These are phyloP conservation scores for Adela reaumurella DNA, from an alignment of 2,888 invertebrate species.

Conservation along the genomic window DNA sequence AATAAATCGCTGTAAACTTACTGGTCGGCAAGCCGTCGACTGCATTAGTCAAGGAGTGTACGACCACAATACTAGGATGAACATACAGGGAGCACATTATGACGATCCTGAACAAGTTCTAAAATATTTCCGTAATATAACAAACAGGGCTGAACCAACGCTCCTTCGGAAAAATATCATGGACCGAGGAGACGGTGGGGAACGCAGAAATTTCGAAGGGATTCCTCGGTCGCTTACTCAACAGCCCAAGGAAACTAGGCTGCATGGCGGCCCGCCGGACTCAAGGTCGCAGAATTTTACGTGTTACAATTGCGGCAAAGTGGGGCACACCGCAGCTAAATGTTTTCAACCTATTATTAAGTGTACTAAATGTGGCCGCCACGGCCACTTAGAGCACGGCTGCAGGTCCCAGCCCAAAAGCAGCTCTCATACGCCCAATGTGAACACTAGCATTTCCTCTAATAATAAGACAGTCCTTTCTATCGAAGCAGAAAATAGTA, in stretches of 20 bases:
- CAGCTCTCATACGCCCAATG: no score
- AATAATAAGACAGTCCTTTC: no score
- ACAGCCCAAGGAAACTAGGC: background rate
- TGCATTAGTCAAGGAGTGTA: conserved; percentile 10
- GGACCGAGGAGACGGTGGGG: no score
- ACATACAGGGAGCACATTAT: conserved; percentile 4
- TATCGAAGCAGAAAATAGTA: background rate
- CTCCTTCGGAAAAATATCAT: background rate
- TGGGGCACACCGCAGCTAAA: background rate
- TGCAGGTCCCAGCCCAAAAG: background rate
- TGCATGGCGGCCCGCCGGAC: background rate
- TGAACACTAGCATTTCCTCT: no score
- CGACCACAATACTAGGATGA: conserved; percentile 8
- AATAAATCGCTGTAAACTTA: conserved; percentile 10
- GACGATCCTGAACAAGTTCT: conserved; percentile 6
- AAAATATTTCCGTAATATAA: conserved; percentile 3
- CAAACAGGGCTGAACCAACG: background rate
- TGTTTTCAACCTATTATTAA: conserved; percentile 2
- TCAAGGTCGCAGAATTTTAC: background rate
- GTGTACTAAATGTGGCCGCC: conserved; percentile 1
- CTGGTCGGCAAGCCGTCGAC: conserved; percentile 8
- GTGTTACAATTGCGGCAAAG: conserved; percentile 5
- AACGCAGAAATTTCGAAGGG: background rate
- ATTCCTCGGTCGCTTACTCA: background rate
- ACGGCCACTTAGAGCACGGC: conserved; percentile 2